These are phyloP conservation scores for Oreonectes daqikongensis DNA, from an alignment of 2,797 vertebrate species.

Conservation along the genomic window DNA sequence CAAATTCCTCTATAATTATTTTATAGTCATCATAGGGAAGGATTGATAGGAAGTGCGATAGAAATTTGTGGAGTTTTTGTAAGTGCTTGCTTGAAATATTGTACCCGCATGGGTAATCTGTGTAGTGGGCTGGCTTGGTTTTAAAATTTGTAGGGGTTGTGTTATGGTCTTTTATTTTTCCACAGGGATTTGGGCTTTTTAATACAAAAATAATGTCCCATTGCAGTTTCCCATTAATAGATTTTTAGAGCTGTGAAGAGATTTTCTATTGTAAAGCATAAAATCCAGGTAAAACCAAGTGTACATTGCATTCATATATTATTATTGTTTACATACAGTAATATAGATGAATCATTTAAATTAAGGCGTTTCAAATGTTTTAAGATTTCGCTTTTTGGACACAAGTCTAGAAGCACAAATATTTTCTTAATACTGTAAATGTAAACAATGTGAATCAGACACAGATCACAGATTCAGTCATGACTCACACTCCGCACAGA, in stretches of 20 bases:
- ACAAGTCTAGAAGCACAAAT: slow-evolving; percentile 44
- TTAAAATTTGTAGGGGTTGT: slow-evolving; percentile 71
- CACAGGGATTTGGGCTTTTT: slow-evolving; percentile 64
- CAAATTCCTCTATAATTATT: background rate
- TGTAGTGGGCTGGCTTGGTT: slow-evolving; percentile 72
- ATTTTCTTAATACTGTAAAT: slow-evolving; percentile 41
- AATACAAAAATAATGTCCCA: slow-evolving; percentile 58
- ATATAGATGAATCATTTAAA: slow-evolving; percentile 14
- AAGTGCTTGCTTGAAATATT: slow-evolving; percentile 38
- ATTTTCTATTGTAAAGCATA: slow-evolving; percentile 50
- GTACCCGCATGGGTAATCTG: slow-evolving; percentile 57
- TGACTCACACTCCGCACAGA: background rate
- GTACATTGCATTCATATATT: slow-evolving; percentile 42
- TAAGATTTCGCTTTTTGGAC: too few species aligned
- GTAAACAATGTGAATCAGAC: slow-evolving; percentile 31
- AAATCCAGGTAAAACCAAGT: slow-evolving; percentile 20
- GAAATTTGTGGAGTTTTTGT: background rate
- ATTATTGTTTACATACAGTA: slow-evolving; percentile 7
- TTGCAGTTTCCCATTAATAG: slow-evolving; percentile 38
- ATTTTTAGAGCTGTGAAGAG: slow-evolving; percentile 39
- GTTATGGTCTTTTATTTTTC: slow-evolving; percentile 62
- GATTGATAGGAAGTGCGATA: slow-evolving; percentile 1
- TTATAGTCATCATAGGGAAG: background rate
- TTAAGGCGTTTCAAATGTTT: too few species aligned
- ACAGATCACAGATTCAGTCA: slow-evolving; percentile 2